Evolutionary conservation across 2,797 vertebrate genomes (phyloP), one percentile per base, ranked within the genome.

Genomic region (Mus minutoides): DNA sequence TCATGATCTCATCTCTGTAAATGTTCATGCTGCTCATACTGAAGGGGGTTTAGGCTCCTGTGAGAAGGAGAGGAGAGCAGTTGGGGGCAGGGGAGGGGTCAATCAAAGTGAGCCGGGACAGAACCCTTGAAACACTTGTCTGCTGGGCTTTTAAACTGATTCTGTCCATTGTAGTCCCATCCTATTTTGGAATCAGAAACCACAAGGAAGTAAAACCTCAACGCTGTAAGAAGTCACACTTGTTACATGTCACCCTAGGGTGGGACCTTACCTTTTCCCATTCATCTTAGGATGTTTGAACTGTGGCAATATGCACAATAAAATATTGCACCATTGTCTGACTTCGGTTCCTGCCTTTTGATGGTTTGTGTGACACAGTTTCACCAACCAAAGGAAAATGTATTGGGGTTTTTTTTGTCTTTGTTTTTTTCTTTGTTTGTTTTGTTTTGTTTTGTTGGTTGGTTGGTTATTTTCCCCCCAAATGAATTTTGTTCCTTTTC

Each of bases 401-500:
- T 46, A 14, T 62, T 49, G 49, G 52, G 54, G 3, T 16, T 54
- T 54, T 54, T 17, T 16, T 54, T 54, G 14, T 16, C 10, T 49
- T 49, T 49, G 49, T 54, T 84, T 19, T 76, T 52, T 62, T 58
- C 6, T 46, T 46, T 46, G 2, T 14, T 54, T 16, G 6, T 54
- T 54, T 54, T 54, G 14, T 3, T 12, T 49, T 49, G 49, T 17
- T 54, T 54, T 67, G 58, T 64, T 64, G 31, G 62, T 14, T 31
- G 9, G 7, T 21, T 64, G 10, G 8, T 24, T 24, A 60, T 31
- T 37, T 71, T 21, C 17, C 7, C 73, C 49, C 3, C 49, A 80
- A 90, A 80, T 67, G 21, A 84, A 43, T 83, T 77, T 82, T 46
- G 4, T 92, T 8, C 13, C 4, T 93, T 82, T 89, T 24, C 49